Percentiles rank a stretch among this genome's conserved stretches.
Evolutionary conservation across 2,888 invertebrate species (phyloP).

Genomic region (Nephrocerus scutellatus): DNA sequence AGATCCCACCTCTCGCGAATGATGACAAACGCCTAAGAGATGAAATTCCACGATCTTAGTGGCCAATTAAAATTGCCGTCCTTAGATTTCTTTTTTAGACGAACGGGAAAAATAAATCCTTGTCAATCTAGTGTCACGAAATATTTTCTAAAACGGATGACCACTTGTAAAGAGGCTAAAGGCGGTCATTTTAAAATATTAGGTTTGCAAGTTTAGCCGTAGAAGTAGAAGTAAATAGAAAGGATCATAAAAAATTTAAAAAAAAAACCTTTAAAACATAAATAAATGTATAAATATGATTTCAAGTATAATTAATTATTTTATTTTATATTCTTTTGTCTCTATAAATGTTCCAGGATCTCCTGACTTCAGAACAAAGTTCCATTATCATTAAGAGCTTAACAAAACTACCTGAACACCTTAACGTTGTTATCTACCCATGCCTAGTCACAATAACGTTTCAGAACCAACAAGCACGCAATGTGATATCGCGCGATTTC

Average conservation of each 20-base stretch:
- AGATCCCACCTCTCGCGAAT: too few species aligned
- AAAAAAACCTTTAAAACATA: not conserved
- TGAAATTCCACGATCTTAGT: too few species aligned
- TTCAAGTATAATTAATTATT: conserved; percentile 1
- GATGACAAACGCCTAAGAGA: too few species aligned
- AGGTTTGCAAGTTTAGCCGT: too few species aligned
- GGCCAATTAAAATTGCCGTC: too few species aligned
- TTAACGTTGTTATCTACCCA: conserved; percentile 46
- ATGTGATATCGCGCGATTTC: conserved; percentile 43
- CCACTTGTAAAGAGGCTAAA: not conserved
- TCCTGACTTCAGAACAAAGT: conserved; percentile 44
- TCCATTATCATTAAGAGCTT: conserved; percentile 44
- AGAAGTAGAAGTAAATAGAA: not conserved
- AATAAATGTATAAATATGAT: not conserved
- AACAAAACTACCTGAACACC: conserved; percentile 43
- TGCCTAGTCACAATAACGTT: conserved; percentile 44
- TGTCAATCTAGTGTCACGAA: too few species aligned
- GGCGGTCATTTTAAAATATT: not conserved
- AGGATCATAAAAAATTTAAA: not conserved
- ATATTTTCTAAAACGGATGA: too few species aligned
- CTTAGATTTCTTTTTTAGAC: too few species aligned
- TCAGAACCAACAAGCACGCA: conserved; percentile 42
- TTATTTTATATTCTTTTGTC: too few species aligned
- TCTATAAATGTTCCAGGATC: too few species aligned
- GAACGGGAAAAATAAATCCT: too few species aligned